Conservation (phyloP, 2,888 invertebrate genomes). For the Danaus chrysippus region DNA sequence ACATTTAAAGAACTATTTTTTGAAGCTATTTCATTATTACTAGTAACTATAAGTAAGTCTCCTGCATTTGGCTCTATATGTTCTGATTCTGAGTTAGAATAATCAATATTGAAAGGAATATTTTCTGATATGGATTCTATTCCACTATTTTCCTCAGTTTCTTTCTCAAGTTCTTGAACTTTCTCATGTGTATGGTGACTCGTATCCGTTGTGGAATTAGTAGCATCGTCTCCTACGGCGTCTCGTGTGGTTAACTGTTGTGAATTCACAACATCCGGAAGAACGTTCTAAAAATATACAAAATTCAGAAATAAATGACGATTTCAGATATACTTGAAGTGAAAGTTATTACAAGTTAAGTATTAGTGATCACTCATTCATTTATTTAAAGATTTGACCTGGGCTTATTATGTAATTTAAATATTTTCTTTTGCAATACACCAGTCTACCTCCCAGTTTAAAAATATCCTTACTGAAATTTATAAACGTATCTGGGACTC, state of each 20-base stretch:
- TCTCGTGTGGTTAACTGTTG: constrained; percentile 65
- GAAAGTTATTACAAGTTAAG: constrained; percentile 7
- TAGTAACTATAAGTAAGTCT: constrained; percentile 42
- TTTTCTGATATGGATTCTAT: constrained; percentile 71
- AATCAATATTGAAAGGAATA: constrained; percentile 61
- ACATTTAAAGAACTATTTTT: constrained; percentile 47
- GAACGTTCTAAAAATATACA: constrained; percentile 76
- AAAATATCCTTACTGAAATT: constrained; percentile 30
- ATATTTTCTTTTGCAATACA: background rate
- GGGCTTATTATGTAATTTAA: constrained; percentile 1
- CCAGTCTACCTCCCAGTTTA: constrained; percentile 22
- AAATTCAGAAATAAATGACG: constrained; percentile 45
- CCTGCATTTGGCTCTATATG: constrained; percentile 38
- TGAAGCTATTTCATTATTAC: constrained; percentile 32
- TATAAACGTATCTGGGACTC: constrained; percentile 22
- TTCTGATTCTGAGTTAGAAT: constrained; percentile 54
- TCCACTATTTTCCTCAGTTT: constrained; percentile 48
- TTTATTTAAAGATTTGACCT: background rate
- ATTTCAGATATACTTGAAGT: constrained; percentile 17
- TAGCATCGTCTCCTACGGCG: constrained; percentile 46
- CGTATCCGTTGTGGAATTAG: constrained; percentile 42
- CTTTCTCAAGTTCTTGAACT: constrained; percentile 27
- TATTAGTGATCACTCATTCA: background rate
- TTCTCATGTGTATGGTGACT: constrained; percentile 34
- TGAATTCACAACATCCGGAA: constrained; percentile 77